A percentile compares a stretch with the other conserved stretches of the same genome.
phyloP scores from a whole-genome alignment of 2,888 invertebrate genomes.

The Argyresthia goedartella region DNA sequence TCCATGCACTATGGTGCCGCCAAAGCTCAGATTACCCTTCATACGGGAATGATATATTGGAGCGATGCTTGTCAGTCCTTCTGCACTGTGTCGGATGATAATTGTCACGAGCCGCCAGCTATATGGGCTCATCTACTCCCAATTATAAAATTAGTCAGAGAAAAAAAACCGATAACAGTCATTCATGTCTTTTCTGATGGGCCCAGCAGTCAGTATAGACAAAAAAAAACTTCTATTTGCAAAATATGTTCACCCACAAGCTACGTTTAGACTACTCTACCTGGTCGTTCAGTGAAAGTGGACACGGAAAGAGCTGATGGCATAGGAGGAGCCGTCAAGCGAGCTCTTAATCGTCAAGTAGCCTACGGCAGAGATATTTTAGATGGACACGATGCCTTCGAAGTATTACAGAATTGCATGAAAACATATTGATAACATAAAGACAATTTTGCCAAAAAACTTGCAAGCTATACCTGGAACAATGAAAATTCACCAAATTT shows the following conservation, averaged over 20 bases:
- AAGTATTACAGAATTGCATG: slow-evolving; percentile 7
- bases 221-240: slow-evolving; percentile 14
- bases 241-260: slow-evolving; percentile 6
- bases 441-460: background rate
- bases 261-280: slow-evolving; percentile 7
- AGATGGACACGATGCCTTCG: slow-evolving; percentile 10
- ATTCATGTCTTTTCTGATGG: slow-evolving; percentile 13
- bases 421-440: slow-evolving; percentile 3
- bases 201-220: slow-evolving; percentile 12
- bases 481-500: no score
- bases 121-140: slow-evolving; percentile 4
- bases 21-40: slow-evolving; percentile 11
- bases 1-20: slow-evolving; percentile 13
- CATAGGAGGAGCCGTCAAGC: slow-evolving; percentile 10
- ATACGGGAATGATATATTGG: slow-evolving; percentile 12
- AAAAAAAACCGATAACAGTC: background rate
- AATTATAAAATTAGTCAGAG: background rate
- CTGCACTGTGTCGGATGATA: slow-evolving; percentile 5
- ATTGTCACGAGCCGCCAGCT: background rate
- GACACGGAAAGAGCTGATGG: slow-evolving; percentile 14
- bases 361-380: slow-evolving; percentile 10
- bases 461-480: background rate
- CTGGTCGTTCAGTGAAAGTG: slow-evolving; percentile 13
- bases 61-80: slow-evolving; percentile 9
- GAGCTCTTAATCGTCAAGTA: slow-evolving; percentile 5